Percentiles rank a stretch among this genome's conserved stretches.
Evolutionary conservation across 2,797 vertebrate genomes (phyloP).

Genomic region (Tarsius wallacei): DNA sequence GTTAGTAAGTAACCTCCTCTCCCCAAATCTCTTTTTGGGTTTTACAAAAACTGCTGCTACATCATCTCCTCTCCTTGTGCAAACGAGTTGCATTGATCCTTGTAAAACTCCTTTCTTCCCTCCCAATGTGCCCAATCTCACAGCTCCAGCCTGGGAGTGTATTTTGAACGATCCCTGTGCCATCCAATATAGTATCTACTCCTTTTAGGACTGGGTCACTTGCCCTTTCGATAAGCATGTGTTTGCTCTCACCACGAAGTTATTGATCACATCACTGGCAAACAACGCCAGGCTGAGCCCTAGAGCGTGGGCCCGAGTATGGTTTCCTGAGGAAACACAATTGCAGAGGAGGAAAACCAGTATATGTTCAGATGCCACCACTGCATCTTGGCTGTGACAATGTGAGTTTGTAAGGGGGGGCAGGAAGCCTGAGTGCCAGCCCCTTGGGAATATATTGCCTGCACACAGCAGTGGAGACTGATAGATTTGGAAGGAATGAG

Average conservation of each 20-base stretch:
- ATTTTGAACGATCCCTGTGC: neutral
- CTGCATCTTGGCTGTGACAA: accelerated
- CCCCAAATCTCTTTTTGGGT: neutral
- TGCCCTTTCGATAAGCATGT: no score
- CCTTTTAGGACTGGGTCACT: neutral
- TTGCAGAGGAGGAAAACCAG: neutral
- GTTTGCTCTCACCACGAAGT: neutral
- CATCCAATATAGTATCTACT: neutral
- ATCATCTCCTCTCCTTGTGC: neutral
- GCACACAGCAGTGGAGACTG: neutral
- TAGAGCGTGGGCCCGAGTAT: neutral
- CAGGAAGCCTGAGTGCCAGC: accelerated
- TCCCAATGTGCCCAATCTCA: neutral
- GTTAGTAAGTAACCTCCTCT: neutral
- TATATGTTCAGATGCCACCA: neutral
- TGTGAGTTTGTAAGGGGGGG: accelerated
- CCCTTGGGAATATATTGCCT: neutral
- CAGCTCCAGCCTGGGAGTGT: neutral
- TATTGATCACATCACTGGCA: neutral
- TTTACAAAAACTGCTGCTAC: neutral
- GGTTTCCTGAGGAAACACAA: neutral
- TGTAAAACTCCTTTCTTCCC: neutral
- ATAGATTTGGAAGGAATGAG: neutral
- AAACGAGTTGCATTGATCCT: neutral
- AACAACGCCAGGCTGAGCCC: neutral